Evolutionary conservation across 92 coral and sea anemone genomes (phyloP), one percentile per base, ranked within the genome.

Genomic region (Parazoanthus darwini): DNA sequence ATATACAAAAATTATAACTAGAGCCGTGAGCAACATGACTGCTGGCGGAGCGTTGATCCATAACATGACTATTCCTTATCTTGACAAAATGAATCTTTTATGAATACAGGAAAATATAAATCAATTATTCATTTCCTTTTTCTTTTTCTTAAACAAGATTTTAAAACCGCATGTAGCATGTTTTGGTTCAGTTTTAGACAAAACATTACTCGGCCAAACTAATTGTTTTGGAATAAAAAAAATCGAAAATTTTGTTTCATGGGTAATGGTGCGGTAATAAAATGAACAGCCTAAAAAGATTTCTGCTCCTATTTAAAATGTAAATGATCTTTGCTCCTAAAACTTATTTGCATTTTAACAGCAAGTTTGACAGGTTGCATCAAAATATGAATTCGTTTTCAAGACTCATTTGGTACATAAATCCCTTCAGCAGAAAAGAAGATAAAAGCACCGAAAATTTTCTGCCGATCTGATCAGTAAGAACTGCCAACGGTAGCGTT

Each of bases 291-390:
- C 86, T 23, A 25, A 20, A 43, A 42, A 3, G 74, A 35, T 22
- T 26, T 71, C 68, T 26, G 1, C 6, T 8, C 42, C 37, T 18
- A 3, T 46, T 46, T 67, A 48, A 13, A 25, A 43, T 43, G 26
- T 15, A 71, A 84, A 54, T 35, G 78, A 70, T 46, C 37, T 70
- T 35, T 84, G 43, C 48, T 84, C 67, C 43, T 48, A 29, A 14
- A 42, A 2, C 78, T 39, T 66, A 84, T 84, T 84, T 84, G 78
- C 87, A 84, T 84, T 70, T 84, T 68, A 20, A 35, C 63, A 70
- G 68, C 87, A 16, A 23, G 23, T 84, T 83, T 84, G 87, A 71
- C 87, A 84, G 67, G 18, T 84, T 82, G 76, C 77, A 82, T 29
- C 33, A 79, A 48, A 51, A 11, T 9, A 26, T 54, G n/a, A 29